Evolutionary conservation across 35 echinoderm and acorn worm genomes (phyloP).

Genomic region (Hemicentrotus pulcherrimus): DNA sequence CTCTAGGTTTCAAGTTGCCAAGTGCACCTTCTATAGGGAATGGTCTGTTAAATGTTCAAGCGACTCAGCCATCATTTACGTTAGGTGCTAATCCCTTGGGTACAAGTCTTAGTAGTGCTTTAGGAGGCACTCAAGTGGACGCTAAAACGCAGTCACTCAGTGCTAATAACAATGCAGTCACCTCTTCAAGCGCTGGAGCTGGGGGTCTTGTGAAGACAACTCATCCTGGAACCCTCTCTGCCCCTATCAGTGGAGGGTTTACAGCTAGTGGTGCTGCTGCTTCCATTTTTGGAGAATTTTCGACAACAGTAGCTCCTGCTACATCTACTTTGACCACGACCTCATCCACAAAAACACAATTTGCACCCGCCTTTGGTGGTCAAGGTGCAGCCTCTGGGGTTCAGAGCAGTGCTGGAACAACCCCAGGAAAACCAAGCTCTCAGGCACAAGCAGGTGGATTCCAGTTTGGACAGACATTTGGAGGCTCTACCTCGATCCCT

Average conservation of each 20-base stretch:
- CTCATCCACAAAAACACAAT: neutral
- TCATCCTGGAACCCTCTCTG: neutral
- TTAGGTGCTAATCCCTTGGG: neutral
- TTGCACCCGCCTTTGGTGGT: conserved; percentile 16
- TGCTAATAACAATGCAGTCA: neutral
- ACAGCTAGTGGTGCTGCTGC: neutral
- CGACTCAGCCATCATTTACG: neutral
- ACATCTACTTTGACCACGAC: neutral
- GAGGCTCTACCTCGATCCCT: neutral
- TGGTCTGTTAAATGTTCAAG: neutral
- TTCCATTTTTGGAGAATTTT: neutral
- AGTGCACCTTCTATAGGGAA: neutral
- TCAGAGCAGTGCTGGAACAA: neutral
- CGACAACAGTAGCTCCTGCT: neutral
- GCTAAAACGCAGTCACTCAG: neutral
- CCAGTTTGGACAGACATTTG: neutral
- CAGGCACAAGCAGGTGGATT: neutral
- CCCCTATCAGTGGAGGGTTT: neutral
- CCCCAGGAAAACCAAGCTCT: neutral
- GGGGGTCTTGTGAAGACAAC: no score
- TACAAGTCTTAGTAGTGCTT: neutral
- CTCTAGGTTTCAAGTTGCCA: neutral
- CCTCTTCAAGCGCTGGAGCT: neutral
- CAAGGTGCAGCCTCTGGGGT: neutral
- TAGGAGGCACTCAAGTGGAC: neutral